phyloP scores from a whole-genome alignment of 2,797 vertebrate species.

The Halcyon badia region DNA sequence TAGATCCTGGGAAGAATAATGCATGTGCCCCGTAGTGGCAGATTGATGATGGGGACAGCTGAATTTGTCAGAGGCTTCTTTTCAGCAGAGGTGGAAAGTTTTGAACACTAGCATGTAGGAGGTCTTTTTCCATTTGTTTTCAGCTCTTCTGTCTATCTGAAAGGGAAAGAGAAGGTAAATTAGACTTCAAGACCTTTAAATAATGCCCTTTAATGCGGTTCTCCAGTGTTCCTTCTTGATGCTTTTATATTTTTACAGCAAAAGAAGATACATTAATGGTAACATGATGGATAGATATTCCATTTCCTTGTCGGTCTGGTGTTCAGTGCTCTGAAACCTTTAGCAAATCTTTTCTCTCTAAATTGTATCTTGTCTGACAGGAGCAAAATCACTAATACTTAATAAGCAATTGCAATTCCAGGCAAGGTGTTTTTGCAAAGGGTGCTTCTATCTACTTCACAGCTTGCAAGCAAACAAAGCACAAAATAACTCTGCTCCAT shows the following conservation, averaged over 20 bases:
- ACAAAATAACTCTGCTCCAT: neutral
- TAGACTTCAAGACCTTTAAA: neutral
- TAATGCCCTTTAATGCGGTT: neutral
- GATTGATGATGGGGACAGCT: neutral
- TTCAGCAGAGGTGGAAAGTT: neutral
- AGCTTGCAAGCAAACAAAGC: neutral
- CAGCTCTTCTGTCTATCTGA: neutral
- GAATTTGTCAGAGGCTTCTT: neutral
- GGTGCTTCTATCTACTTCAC: neutral
- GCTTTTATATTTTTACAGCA: neutral
- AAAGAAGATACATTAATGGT: neutral
- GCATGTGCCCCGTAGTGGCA: rapidly evolving
- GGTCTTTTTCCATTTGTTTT: neutral
- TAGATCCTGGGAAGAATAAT: neutral
- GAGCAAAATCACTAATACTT: neutral
- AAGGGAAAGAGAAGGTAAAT: neutral
- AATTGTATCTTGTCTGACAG: neutral
- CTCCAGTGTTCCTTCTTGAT: neutral
- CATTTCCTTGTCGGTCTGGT: neutral
- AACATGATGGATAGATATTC: neutral
- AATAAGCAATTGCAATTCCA: neutral
- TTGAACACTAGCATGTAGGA: neutral
- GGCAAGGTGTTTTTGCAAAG: neutral
- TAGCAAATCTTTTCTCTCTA: neutral
- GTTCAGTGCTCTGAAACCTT: neutral